Percentiles rank a stretch among this genome's conserved stretches.
These are phyloP conservation scores for Serrognathus titanus DNA, from an alignment of 2,888 invertebrate species.

Conservation along the genomic window DNA sequence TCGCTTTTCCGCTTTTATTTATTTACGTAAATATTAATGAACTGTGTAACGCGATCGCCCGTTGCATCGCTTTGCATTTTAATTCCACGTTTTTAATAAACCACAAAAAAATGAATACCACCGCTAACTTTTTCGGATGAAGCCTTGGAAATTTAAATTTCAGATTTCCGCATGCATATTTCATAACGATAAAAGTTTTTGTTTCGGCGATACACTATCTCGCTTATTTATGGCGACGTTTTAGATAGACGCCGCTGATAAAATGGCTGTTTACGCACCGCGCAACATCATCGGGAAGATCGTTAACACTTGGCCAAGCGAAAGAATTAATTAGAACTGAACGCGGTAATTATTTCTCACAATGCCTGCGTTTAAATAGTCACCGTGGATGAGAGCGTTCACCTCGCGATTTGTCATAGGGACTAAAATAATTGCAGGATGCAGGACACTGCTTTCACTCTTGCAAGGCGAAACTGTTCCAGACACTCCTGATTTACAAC, in stretches of 20 bases:
- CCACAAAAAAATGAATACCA: not conserved
- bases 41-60: no score
- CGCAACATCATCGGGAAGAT: no score
- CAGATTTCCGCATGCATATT: slow-evolving; percentile 2
- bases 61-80: no score
- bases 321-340: not conserved
- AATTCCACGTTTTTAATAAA: no score
- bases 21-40: no score
- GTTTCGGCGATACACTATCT: not conserved
- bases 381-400: slow-evolving; percentile 14
- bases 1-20: no score
- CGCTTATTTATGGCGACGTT: slow-evolving; percentile 1
- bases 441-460: no score
- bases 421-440: slow-evolving; percentile 13
- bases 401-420: slow-evolving; percentile 19
- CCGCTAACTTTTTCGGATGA: not conserved
- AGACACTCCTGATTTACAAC: no score
- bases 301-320: no score
- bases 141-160: slow-evolving; percentile 1
- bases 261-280: no score
- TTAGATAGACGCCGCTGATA: not conserved
- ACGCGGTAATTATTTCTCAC: not conserved
- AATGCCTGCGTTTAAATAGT: slow-evolving; percentile 8
- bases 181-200: slow-evolving; percentile 1
- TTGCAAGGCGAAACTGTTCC: no score